Evolutionary conservation across 2,888 invertebrate species (phyloP), one percentile per base, ranked within the genome.

Genomic region (Gymnoscelis rufifasciata): DNA sequence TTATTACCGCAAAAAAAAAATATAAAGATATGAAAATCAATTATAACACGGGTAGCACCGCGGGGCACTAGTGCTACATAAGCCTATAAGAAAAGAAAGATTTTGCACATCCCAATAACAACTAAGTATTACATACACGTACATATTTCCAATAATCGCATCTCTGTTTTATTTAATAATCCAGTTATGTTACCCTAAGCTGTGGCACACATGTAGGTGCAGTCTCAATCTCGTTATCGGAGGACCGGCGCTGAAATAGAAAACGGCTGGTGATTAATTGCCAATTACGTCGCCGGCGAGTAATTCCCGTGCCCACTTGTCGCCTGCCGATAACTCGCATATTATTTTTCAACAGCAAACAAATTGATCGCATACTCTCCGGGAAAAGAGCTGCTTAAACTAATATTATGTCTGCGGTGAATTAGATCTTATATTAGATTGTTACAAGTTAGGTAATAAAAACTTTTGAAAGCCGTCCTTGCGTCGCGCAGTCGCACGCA

Each of bases 201-300:
- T 55, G 43, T 47, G 52, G 42, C 46, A 39, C 48, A 46, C 53
- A 58, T 62, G 52, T 54, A 58, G 63, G 54, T 71, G 78, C 68
- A 75, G 70, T 70, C 74, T 71, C 70, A 68, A 75, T 74, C 75
- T 78, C 70, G 78, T 78, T 80, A 79, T 52, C 54, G 51, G 64
- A 44, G 51, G 52, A 52, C 60, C 57, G 59, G 62, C 67, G 68
- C 71, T 83, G 80, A 84, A 87, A 87, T 86, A 86, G 86, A 86
- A 86, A 87, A 84, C 84, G 80, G 66, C 74, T 71, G 75, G 74
- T 84, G 84, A 87, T 86, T 87, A 86, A 87, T 87, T 87, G 86
- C 67, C 87, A 87, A 87, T 87, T 86, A 87, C 83, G 78, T 67
- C 74, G 68, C 78, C 73, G 76, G 69, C 73, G 74, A 78, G 78